Conservation (phyloP, 2,113 vertebrate genomes). For the Xiphias gladius region DNA sequence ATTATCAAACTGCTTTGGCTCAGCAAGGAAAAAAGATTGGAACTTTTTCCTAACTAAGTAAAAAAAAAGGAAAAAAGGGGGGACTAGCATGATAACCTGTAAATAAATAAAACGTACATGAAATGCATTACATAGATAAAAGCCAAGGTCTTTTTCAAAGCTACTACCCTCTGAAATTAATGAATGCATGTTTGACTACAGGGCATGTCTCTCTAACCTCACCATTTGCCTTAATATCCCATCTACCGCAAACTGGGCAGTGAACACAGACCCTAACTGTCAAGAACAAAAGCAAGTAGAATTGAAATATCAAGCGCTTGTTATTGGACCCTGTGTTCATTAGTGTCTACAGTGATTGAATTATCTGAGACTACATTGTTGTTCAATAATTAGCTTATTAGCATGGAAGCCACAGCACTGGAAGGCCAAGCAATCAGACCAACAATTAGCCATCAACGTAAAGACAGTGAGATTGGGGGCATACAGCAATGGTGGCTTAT, state of each 20-base stretch:
- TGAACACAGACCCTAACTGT: constrained; percentile 36
- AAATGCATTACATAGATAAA: not conserved
- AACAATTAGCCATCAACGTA: constrained; percentile 74
- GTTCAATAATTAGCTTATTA: constrained; percentile 83
- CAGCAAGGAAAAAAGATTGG: not conserved
- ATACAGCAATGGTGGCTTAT: constrained; percentile 61
- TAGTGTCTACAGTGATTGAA: constrained; percentile 78
- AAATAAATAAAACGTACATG: constrained; percentile 17
- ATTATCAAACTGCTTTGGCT: not conserved
- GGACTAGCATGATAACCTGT: not conserved
- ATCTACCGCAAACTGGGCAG: constrained; percentile 13
- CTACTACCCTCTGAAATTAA: constrained; percentile 15
- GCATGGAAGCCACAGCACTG: constrained; percentile 72
- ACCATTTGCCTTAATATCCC: constrained; percentile 17
- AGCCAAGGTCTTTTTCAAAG: constrained; percentile 2
- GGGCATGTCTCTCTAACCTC: constrained; percentile 27
- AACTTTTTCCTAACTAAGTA: not conserved
- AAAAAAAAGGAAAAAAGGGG: not conserved
- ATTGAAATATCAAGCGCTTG: constrained; percentile 66
- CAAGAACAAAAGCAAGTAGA: constrained; percentile 45
- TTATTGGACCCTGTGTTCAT: constrained; percentile 72
- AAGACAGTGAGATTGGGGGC: constrained; percentile 70
- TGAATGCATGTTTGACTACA: constrained; percentile 20
- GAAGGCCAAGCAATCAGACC: constrained; percentile 74
- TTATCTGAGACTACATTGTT: constrained; percentile 77